Evolutionary conservation across 2,113 vertebrate genomes (phyloP), one percentile per base, ranked within the genome.

Genomic region (Oncorhynchus gorbuscha): DNA sequence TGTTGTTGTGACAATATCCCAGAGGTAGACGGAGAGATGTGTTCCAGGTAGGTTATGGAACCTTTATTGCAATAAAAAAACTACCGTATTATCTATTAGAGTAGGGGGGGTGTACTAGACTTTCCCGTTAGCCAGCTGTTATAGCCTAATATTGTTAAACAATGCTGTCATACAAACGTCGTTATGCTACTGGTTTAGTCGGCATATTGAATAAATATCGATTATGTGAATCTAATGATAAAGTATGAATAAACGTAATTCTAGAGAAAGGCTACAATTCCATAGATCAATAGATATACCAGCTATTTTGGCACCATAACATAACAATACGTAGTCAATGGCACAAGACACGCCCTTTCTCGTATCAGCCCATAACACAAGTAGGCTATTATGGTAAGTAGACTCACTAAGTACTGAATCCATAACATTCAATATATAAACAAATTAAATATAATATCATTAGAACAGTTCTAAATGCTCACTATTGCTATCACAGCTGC

Each of bases 261-360:
- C 3, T 18, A 18, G 14, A 55, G 49, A 55, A 55, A 18, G 39
- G 39, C 8, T 45, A 45, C 39, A 45, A 45, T 45, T 45, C 39
- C 39, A 45, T 1, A 45, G 16, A 55, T 55, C 49, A 55, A 5
- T 55, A 55, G 51, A 18, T 55, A 16, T 14, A 55, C 51, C 5
- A 55, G 14, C 51, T 55, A 55, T 55, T 55, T 55, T 55, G 16
- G 12, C 51, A 55, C n/a, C 22, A 26, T 65, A 28, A 8, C 22
- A 26, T 65, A 28, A 8, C 62, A 24, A 26, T 9, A 4, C 62
- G 12, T 18, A 16, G 65, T 30, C 65, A 67, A 67, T 67, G 26
- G 59, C 18, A 20, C 45, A 49, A 70, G 77, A 74, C 75, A 78
- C 82, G 77, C 82, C 84, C 83, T 45, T 55, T 69, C 20, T 22